Percentiles rank a stretch among this genome's conserved stretches.
Conservation (phyloP, 2,113 vertebrate species). For the Pipa parva region DNA sequence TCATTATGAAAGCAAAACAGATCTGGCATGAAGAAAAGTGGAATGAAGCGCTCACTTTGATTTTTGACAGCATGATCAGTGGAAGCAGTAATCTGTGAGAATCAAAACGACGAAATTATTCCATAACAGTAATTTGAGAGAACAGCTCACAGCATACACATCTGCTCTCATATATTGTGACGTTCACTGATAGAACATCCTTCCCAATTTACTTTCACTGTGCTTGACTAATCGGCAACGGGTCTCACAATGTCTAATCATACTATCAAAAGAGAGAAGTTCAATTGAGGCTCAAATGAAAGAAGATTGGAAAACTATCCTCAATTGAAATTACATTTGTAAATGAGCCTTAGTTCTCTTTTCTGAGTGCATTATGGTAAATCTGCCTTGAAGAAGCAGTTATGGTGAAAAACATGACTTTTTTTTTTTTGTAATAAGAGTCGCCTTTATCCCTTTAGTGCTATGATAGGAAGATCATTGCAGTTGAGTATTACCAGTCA, state of each 20-base stretch:
- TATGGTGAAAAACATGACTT: constrained; percentile 54
- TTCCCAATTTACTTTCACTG: constrained; percentile 87
- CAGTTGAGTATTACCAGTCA: too few relatives aligned
- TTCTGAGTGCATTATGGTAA: constrained; percentile 63
- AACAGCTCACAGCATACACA: constrained; percentile 79
- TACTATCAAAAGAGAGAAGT: constrained; percentile 76
- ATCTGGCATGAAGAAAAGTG: constrained; percentile 81
- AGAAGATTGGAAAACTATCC: constrained; percentile 79
- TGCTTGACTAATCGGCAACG: constrained; percentile 82
- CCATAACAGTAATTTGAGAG: constrained; percentile 82
- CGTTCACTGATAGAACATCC: constrained; percentile 91
- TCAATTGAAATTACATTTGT: constrained; percentile 88
- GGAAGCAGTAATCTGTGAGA: constrained; percentile 80
- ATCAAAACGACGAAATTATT: constrained; percentile 86
- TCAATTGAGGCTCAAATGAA: constrained; percentile 78
- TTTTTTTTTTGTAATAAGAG: too few relatives aligned
- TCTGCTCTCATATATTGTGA: constrained; percentile 80
- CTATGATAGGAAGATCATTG: too few relatives aligned
- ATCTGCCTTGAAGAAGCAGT: constrained; percentile 66
- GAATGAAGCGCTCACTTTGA: constrained; percentile 80
- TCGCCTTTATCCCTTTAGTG: too few relatives aligned
- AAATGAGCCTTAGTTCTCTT: constrained; percentile 81
- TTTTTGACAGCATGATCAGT: constrained; percentile 83
- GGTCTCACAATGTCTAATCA: constrained; percentile 85
- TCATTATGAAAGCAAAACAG: constrained; percentile 88